A percentile compares a stretch with the other conserved stretches of the same genome.
Conservation (phyloP, 2,113 vertebrate species). For the Aegithalos caudatus region DNA sequence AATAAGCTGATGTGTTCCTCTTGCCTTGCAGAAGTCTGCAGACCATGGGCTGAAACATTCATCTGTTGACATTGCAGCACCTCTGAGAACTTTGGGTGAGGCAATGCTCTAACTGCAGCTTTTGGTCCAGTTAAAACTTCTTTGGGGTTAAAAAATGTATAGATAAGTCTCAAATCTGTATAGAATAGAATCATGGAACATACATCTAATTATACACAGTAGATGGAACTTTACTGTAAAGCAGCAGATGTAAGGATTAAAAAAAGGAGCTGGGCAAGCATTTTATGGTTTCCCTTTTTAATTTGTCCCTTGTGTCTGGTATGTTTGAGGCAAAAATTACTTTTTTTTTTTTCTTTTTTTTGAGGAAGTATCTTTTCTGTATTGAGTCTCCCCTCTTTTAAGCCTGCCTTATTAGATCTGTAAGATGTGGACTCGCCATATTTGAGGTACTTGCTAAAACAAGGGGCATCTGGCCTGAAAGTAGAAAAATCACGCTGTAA, state of each 20-base stretch:
- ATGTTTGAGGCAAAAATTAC: neutral
- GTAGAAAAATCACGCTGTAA: neutral
- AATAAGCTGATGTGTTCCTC: neutral
- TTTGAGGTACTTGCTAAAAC: neutral
- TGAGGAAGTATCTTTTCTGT: neutral
- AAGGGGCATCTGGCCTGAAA: neutral
- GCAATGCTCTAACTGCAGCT: neutral
- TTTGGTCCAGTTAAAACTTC: neutral
- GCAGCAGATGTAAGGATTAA: constrained; percentile 22
- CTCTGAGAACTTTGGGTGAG: neutral
- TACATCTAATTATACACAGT: constrained; percentile 17
- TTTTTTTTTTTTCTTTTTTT: neutral
- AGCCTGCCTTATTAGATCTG: neutral
- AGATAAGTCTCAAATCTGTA: neutral
- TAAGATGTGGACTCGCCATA: neutral
- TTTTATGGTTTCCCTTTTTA: constrained; percentile 28
- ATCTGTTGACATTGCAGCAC: neutral
- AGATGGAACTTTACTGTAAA: constrained; percentile 22
- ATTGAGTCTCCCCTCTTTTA: neutral
- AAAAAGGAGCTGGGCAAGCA: neutral
- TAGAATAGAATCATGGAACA: neutral
- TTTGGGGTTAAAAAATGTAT: neutral
- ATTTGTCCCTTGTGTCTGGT: neutral
- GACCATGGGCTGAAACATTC: neutral
- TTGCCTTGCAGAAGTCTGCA: neutral